phyloP scores from a whole-genome alignment of 2,797 vertebrate genomes.

The Myiothlypis chrysogaster region DNA sequence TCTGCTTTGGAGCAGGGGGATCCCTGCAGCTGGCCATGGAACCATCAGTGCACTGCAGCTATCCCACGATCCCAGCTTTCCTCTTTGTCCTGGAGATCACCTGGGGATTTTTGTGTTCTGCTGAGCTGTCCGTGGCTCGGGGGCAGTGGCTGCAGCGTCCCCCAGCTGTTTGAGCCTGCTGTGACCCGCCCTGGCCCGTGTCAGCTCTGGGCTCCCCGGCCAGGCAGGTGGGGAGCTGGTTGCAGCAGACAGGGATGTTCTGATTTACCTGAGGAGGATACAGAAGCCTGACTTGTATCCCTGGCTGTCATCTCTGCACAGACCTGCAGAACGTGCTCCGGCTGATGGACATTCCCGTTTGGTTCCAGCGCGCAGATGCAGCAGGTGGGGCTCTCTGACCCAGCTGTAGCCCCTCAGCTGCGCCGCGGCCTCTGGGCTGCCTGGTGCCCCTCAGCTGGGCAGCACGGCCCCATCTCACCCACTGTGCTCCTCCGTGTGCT shows the following conservation, averaged over 20 bases:
- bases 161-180: background rate
- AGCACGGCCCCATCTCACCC: background rate
- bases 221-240: background rate
- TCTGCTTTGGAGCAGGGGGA: background rate
- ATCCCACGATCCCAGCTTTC: background rate
- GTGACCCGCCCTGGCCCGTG: background rate
- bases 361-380: background rate
- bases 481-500: background rate
- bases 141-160: background rate
- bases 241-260: background rate
- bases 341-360: accelerated
- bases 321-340: background rate
- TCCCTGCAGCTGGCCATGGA: background rate
- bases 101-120: background rate
- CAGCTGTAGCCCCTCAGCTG: background rate
- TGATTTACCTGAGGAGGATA: accelerated
- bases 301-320: background rate
- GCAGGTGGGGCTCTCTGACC: background rate
- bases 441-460: background rate
- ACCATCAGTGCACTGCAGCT: background rate
- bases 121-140: background rate
- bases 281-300: background rate
- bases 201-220: background rate
- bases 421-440: background rate
- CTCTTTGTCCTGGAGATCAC: background rate